Evolutionary conservation across 1,140 invertebrate species (phyloP).

Genomic region (Lethocerus indicus): DNA sequence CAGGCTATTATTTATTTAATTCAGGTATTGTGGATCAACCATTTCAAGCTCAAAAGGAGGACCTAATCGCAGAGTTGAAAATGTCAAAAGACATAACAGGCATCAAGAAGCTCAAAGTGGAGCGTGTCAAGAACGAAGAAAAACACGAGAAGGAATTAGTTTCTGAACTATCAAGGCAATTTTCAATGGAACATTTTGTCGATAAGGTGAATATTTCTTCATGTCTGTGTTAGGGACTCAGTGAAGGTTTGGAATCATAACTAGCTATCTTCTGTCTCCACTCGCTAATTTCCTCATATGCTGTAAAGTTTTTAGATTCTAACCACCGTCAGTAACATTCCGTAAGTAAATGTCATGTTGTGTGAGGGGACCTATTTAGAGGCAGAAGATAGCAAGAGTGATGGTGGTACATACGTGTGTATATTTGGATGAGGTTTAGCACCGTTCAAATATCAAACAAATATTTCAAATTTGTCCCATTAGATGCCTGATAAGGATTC

Average conservation of each 20-base stretch:
- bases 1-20: slow-evolving; percentile 28
- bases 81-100: slow-evolving; percentile 78
- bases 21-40: slow-evolving; percentile 36
- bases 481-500: slow-evolving; percentile 79
- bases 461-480: too few relatives aligned
- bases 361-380: too few relatives aligned
- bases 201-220: slow-evolving; percentile 47
- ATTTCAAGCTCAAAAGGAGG: slow-evolving; percentile 60
- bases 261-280: neutral
- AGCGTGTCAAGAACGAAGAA: slow-evolving; percentile 63
- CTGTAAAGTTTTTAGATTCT: neutral
- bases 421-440: too few relatives aligned
- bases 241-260: neutral
- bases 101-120: slow-evolving; percentile 78
- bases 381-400: too few relatives aligned
- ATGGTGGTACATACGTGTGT: too few relatives aligned
- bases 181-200: slow-evolving; percentile 72
- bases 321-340: too few relatives aligned
- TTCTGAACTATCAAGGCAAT: slow-evolving; percentile 63
- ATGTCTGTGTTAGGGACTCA: neutral
- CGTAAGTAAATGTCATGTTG: too few relatives aligned
- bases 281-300: neutral
- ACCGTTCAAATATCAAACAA: too few relatives aligned
- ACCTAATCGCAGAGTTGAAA: slow-evolving; percentile 78
- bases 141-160: slow-evolving; percentile 61